Evolutionary conservation across 2,888 invertebrate species (phyloP).

Genomic region (Drosophila peninsularis): DNA sequence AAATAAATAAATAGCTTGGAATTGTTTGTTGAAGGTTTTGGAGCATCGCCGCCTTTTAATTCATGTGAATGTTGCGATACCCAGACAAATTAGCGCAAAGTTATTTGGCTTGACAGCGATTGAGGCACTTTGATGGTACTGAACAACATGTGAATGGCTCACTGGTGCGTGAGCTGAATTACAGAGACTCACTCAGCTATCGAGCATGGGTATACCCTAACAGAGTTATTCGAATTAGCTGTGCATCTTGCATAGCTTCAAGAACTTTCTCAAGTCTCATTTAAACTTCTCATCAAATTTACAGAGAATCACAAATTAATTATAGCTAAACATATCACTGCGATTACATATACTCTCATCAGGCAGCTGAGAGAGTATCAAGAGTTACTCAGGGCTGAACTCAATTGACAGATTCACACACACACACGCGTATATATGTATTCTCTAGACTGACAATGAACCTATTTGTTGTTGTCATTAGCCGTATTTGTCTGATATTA

Average conservation of each 20-base stretch:
- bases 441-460: constrained; percentile 34
- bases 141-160: constrained; percentile 49
- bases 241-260: not conserved
- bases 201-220: constrained; percentile 8
- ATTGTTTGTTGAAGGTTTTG: constrained; percentile 49
- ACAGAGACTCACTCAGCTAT: constrained; percentile 10
- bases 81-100: constrained; percentile 59
- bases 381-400: constrained; percentile 48
- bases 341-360: not conserved
- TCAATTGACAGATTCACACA: constrained; percentile 18
- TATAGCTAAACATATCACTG: not conserved
- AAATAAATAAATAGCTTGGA: constrained; percentile 57
- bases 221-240: not conserved
- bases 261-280: not conserved
- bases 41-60: constrained; percentile 47
- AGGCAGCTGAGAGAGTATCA: not conserved
- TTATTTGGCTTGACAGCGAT: constrained; percentile 50
- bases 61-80: constrained; percentile 34
- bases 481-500: constrained; percentile 76
- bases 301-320: not conserved
- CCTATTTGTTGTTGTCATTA: constrained; percentile 76
- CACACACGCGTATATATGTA: not conserved
- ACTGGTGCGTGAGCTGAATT: constrained; percentile 54
- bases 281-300: not conserved
- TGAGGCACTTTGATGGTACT: constrained; percentile 49